Base-by-base conservation (phyloP, 1,140 invertebrate genomes). In the Sesamia nonagrioides region DNA sequence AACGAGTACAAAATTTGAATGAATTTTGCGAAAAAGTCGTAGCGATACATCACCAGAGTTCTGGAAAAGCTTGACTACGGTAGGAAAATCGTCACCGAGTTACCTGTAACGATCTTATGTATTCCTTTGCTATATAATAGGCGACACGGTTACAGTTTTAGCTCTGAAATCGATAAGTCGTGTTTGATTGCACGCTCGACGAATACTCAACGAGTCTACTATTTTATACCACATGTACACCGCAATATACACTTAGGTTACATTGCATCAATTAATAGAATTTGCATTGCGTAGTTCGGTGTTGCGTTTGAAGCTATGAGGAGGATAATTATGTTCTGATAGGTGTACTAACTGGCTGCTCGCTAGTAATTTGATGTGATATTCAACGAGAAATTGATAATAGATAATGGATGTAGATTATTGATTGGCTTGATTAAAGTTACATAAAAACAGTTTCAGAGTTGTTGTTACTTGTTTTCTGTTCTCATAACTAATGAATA, bases 121-220 rank as follows among this genome's bases (percentile, higher is more conserved):
- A 84, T 87, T 87, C 81, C 80, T 84, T 79, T 58, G 27, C 74
- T 40, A 71, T 86, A 85, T 90, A 93, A 93, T 93, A 92, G 88
- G 85, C 89, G 89, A 87, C 87, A 89, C 82, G 85, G 82, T 86
- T 84, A 89, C 86, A 86, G 82, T 90, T 91, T 89, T 86, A 89
- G 86, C 81, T 79, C 81, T 84, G 80, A 81, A 88, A 91, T 90
- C 89, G 86, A 91, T 91, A 89, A 89, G 86, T 84, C 84, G 86
- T 92, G 89, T 90, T 89, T 92, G 89, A 89, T 87, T 86, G 87
- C 82, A 89, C 88, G 83, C 80, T 56, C 78, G 73, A 76, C 84
- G 85, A 89, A 89, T 89, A 89, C 82, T 80, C 76, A 88, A 84
- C 77, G 77, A 85, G 81, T 86, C 61, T 80, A 73, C 84, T 84